phyloP scores from a whole-genome alignment of 1,140 invertebrate genomes.

The Argopecten irradians region DNA sequence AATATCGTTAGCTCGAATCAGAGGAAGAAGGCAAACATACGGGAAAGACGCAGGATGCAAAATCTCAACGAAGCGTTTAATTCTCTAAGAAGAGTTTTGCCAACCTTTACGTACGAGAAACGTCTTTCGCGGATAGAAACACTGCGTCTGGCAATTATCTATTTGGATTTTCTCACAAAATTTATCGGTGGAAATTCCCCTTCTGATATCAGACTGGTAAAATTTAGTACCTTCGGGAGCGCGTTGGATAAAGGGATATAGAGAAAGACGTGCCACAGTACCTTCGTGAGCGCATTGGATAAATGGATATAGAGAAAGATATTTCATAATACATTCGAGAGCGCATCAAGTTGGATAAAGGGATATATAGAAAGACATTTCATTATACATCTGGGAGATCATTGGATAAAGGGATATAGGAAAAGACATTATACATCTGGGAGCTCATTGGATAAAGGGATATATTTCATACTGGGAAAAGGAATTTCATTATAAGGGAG shows the following conservation, averaged over 20 bases:
- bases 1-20: constrained; percentile 37
- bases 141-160: constrained; percentile 94
- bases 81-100: constrained; percentile 79
- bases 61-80: constrained; percentile 98
- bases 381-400: too few relatives aligned
- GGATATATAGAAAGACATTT: too few relatives aligned
- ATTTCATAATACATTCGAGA: too few relatives aligned
- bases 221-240: neutral
- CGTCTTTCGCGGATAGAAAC: constrained; percentile 97
- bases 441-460: too few relatives aligned
- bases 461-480: too few relatives aligned
- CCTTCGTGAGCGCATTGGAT: too few relatives aligned
- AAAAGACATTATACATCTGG: too few relatives aligned
- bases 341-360: too few relatives aligned
- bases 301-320: too few relatives aligned
- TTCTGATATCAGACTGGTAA: neutral
- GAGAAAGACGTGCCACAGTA: too few relatives aligned
- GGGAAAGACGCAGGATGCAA: constrained; percentile 96
- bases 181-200: constrained; percentile 79
- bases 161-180: constrained; percentile 97
- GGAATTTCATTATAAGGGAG: too few relatives aligned
- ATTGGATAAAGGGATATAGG: too few relatives aligned
- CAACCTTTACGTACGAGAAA: constrained; percentile 98
- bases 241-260: neutral
- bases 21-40: constrained; percentile 69